These are phyloP conservation scores for Epistrophella euchroma DNA, from an alignment of 2,888 invertebrate species.

Conservation along the genomic window DNA sequence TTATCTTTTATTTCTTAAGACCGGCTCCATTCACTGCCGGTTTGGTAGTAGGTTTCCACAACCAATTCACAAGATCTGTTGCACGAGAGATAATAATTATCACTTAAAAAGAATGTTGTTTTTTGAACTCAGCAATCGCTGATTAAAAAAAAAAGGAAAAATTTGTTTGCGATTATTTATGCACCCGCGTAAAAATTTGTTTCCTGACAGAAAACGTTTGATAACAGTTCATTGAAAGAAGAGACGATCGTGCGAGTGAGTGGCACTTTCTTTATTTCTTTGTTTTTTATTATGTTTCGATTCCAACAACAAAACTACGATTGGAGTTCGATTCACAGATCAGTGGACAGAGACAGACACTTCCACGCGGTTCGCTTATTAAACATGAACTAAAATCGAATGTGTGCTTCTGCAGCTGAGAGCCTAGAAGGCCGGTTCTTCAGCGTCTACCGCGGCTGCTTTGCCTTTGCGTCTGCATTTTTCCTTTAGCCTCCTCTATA, in stretches of 20 bases:
- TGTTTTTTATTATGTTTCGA: conserved; percentile 9
- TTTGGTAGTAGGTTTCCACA: conserved; percentile 21
- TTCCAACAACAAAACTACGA: conserved; percentile 25
- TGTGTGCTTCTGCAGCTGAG: conserved; percentile 54
- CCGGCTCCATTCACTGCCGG: conserved; percentile 47
- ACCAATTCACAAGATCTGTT: conserved; percentile 15
- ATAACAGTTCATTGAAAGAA: conserved; percentile 70
- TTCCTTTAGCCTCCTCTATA: conserved; percentile 3
- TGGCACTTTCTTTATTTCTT: conserved; percentile 35
- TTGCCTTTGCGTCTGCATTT: conserved; percentile 11
- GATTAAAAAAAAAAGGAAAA: conserved; percentile 18
- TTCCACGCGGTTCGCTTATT: conserved; percentile 62
- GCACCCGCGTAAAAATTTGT: conserved; percentile 53
- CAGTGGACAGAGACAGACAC: conserved; percentile 22
- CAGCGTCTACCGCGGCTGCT: conserved; percentile 52
- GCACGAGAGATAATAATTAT: conserved; percentile 37
- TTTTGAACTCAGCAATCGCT: conserved; percentile 23
- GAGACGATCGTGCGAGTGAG: conserved; percentile 48
- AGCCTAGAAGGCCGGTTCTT: conserved; percentile 63
- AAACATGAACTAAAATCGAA: conserved; percentile 65
- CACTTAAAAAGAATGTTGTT: conserved; percentile 14
- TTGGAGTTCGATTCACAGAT: conserved; percentile 2
- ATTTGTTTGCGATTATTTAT: conserved; percentile 24
- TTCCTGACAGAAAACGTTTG: conserved; percentile 55
- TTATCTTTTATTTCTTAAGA: conserved; percentile 6